Evolutionary conservation across 2,113 vertebrate genomes (phyloP), one percentile per base, ranked within the genome.

Genomic region (Oncorhynchus tshawytscha): DNA sequence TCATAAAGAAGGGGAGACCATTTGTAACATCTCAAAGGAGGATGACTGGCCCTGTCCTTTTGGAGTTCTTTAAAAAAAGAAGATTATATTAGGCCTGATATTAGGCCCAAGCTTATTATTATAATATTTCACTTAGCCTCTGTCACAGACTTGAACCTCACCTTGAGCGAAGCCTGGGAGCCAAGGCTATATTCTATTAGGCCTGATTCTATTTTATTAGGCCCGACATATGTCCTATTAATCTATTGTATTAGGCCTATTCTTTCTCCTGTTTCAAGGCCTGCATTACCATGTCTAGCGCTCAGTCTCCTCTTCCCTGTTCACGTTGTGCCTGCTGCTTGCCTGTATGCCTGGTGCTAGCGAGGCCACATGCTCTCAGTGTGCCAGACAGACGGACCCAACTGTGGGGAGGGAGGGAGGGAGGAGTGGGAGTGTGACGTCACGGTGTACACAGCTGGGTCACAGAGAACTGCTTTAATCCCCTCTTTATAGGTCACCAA

Each of bases 401-500:
- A 84, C 85, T 88, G 80, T 78, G 84, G 67, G 67, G 34, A 79
- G 80, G 79, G 86, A 75, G 51, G 48, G 86, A 75, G 51, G 48
- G 86, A 75, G 51, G 48, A 27, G 80, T 39, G 69, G 72, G 80
- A 85, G 79, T 83, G 82, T 25, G 81, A 83, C 86, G 75, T 86
- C 78, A 71, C 81, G 78, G 86, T 83, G 77, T 45, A 45, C 82
- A 85, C 90, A 90, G 86, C 87, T 86, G 85, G 48, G 71, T 78
- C 67, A 59, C 80, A 84, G 7, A 22, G 20, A 62, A 62, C 18
- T 62, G 18, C 18, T 62, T 62, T 62, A 62, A 62, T 18, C 51
- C 16, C 9, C 39, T 45, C 15, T 54, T 16, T 18, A 54, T 54
- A 54, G 51, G 51, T 54, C 51, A 54, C 20, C 72, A 73, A 78